phyloP scores from a whole-genome alignment of 2,113 vertebrate species.

The Dendrocopos noguchii region DNA sequence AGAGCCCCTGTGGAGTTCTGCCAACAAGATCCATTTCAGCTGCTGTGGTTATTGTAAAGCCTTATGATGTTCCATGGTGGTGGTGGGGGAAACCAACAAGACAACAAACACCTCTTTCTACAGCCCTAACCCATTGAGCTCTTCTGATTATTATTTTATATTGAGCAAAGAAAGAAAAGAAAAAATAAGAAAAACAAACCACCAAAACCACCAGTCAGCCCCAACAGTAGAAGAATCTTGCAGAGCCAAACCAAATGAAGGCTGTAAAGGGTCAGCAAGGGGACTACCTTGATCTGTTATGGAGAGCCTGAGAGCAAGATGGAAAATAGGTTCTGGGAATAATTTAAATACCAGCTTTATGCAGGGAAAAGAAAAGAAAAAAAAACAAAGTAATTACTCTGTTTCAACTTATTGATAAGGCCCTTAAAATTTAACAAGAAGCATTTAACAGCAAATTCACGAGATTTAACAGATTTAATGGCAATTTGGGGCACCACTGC shows the following conservation, averaged over 20 bases:
- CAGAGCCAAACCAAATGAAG: not conserved
- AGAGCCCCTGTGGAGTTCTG: not conserved
- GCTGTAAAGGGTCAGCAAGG: not conserved
- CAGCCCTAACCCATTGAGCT: not conserved
- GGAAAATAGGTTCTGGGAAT: constrained; percentile 22
- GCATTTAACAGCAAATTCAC: constrained; percentile 17
- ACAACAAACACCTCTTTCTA: not conserved
- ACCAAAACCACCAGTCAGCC: not conserved
- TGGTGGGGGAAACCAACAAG: not conserved
- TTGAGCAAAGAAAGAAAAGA: not conserved
- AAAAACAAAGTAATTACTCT: not conserved
- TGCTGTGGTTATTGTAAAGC: not conserved
- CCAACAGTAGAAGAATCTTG: not conserved
- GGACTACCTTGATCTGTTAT: not conserved
- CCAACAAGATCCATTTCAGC: not conserved
- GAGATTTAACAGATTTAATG: not conserved
- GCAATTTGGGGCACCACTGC: not conserved
- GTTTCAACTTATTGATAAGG: constrained; percentile 33
- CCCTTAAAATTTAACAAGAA: constrained; percentile 40
- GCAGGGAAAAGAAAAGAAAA: not conserved
- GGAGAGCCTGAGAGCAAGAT: not conserved
- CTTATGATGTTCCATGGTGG: not conserved
- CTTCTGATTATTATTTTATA: not conserved
- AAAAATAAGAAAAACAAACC: not conserved
- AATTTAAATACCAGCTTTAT: constrained; percentile 19